Evolutionary conservation across 2,888 invertebrate species (phyloP), one percentile per base, ranked within the genome.

Genomic region (Lysandra coridon): DNA sequence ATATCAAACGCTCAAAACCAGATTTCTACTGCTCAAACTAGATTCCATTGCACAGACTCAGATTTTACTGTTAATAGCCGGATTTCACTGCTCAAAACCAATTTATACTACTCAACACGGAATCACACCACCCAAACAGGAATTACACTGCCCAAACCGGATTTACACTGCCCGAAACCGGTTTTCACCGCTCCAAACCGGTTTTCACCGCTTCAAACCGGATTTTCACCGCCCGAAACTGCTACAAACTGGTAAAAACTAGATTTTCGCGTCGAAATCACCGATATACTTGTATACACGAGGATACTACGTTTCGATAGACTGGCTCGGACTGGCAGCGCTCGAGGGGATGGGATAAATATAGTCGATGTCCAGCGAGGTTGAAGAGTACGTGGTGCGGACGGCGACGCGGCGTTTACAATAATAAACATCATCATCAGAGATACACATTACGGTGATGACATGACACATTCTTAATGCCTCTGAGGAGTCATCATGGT

Each of bases 351-450:
- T 69, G 69, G 69, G 69, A 69, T 14, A 69, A 69, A 69, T 69
- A 69, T 69, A 69, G 69, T 17, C 17, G 14, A 69, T 69, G 69
- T 33, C 69, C 69, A 69, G 33, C 37, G 69, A 69, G 33, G 69
- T 17, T 69, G 69, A 69, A 69, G 69, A 69, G 10, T 37, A 37
- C 69, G 69, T 69, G 69, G 69, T 69, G 69, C 69, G 69, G 69
- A 69, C 69, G 64, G 64, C 64, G 33, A 69, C 69, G 10, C 69
- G 69, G 33, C 69, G 69, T 17, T 69, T 69, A 69, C 69, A 37
- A 69, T 37, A 37, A 37, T 37, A 64, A 30, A 30, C 69, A 69
- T 69, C 69, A 69, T 69, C 69, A 69, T 69, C 69, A 69, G 17
- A 12, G 10, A 1, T 49, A 49, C 49, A 37, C 44, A 44, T 44